These are phyloP conservation scores for Pipistrellus nathusii DNA, from an alignment of 2,797 vertebrate species.

Conservation along the genomic window DNA sequence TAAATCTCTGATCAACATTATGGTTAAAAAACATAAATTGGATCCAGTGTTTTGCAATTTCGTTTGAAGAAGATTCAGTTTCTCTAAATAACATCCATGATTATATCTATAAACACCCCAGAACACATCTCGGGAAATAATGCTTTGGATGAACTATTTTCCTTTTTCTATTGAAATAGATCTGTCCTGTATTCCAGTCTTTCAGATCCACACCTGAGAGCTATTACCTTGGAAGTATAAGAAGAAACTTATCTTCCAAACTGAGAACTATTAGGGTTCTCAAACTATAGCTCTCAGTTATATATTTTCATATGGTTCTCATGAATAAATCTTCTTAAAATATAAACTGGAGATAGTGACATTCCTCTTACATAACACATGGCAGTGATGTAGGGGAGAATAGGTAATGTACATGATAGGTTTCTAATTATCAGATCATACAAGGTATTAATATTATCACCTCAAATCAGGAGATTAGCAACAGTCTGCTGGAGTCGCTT, in stretches of 20 bases:
- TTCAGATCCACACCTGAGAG: background rate
- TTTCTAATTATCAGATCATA: conserved; percentile 33
- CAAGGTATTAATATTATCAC: conserved; percentile 10
- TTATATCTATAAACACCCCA: background rate
- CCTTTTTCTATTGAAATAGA: background rate
- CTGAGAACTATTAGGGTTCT: background rate
- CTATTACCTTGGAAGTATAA: background rate
- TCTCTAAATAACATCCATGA: background rate
- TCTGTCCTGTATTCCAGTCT: background rate
- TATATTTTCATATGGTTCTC: background rate
- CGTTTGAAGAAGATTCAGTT: background rate
- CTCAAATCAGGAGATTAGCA: background rate
- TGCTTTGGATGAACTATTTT: background rate
- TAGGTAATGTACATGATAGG: background rate
- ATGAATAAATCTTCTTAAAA: background rate
- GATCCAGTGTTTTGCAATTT: background rate
- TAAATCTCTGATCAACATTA: background rate
- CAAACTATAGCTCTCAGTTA: background rate
- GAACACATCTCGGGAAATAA: background rate
- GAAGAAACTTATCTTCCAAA: background rate
- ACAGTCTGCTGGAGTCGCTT: conserved; percentile 27
- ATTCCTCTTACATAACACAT: background rate
- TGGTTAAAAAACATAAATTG: background rate
- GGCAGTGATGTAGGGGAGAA: background rate
- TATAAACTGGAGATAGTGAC: background rate